Percentiles rank a stretch among this genome's conserved stretches.
Conservation (phyloP, 2,888 invertebrate genomes). For the Archips xylosteana region DNA sequence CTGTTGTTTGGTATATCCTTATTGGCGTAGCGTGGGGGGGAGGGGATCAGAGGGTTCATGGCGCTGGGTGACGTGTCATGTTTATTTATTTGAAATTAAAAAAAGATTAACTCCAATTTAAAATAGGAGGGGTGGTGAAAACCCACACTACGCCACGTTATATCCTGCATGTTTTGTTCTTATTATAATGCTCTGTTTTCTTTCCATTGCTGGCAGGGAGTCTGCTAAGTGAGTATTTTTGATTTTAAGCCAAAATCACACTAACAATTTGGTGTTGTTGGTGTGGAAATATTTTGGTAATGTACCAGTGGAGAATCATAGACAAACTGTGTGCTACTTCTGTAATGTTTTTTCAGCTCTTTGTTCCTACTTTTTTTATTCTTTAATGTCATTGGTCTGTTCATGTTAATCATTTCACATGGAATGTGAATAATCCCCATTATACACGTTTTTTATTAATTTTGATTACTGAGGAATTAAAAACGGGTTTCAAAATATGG, state of each 20-base stretch:
- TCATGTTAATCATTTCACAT: not conserved
- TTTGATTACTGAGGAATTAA: not conserved
- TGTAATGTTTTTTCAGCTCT: constrained; percentile 15
- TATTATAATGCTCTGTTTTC: constrained; percentile 59
- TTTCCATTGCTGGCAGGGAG: constrained; percentile 83
- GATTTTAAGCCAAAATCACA: constrained; percentile 43
- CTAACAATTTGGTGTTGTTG: constrained; percentile 51
- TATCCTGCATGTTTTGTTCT: constrained; percentile 8
- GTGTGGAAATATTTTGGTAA: constrained; percentile 30
- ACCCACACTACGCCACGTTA: no score
- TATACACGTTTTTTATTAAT: not conserved
- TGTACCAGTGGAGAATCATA: not conserved
- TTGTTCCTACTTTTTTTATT: constrained; percentile 8
- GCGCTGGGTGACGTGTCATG: no score
- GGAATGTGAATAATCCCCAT: not conserved
- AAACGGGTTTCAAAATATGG: not conserved
- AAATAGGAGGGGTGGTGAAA: no score
- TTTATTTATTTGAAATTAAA: no score
- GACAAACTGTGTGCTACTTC: constrained; percentile 6
- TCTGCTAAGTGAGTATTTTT: constrained; percentile 84
- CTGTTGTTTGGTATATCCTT: not conserved
- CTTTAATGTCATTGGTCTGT: not conserved
- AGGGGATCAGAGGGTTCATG: no score
- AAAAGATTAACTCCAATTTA: no score
- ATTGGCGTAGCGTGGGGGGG: no score